Base-by-base conservation (phyloP, 1,140 invertebrate species). In the Gryllus bimaculatus region DNA sequence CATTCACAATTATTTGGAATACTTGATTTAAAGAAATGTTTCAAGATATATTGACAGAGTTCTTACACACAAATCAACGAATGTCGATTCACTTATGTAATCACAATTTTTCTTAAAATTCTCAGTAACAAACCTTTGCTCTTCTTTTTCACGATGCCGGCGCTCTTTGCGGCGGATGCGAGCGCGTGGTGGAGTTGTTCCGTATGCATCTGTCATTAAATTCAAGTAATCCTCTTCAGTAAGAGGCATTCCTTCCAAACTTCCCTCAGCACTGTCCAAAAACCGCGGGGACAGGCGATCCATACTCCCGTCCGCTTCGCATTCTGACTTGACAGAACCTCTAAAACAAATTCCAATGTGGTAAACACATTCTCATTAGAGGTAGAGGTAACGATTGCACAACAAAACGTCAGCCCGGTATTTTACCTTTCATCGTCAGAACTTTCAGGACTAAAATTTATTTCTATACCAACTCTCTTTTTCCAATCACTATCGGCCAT, bases 401-500 rank as follows among this genome's bases (percentile, higher is more conserved):
- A 66, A 66, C 54, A 66, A 66, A 66, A 66, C 54, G 54, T 66
- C 54, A 66, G 18, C 54, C 54, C 54, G 54, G 54, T 66, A 18
- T 54, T 39, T 77, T 79, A 79, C 79, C 79, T 73, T 21, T 78
- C 75, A 74, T 82, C 82, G 8, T 82, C 81, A 21, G 79, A 78
- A 76, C 77, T 79, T 66, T 82, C 81, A 73, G 81, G 78, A 26
- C 78, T 81, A 73, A 80, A 82, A 74, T 82, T 83, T 48, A 83
- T 83, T 48, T 80, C 76, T 54, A 83, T 81, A 21, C 82, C 82
- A 26, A 82, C 76, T 79, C 82, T 78, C 75, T 81, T 81, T 77
- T 82, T 83, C 82, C 82, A 83, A 78, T 83, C 81, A 73, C 79
- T 78, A 76, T 83, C 82, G 75, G 82, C 81, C 82, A 83, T 83